phyloP scores from a whole-genome alignment of 2,797 vertebrate species.

The Kryptopterus vitreolus region DNA sequence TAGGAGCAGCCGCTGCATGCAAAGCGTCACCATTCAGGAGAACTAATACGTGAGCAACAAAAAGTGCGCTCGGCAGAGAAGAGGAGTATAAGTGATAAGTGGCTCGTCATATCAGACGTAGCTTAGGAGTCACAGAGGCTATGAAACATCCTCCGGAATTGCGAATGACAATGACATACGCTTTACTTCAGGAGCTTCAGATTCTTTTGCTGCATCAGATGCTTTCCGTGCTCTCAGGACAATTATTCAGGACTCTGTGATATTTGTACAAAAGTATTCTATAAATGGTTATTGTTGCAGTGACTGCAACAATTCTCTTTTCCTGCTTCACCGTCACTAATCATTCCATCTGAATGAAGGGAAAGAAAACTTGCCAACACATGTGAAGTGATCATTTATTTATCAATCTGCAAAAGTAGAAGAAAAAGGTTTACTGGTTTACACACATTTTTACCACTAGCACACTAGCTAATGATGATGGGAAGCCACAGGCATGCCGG shows the following conservation, averaged over 20 bases:
- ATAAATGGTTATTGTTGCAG: not conserved
- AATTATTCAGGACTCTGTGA: not conserved
- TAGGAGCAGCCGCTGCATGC: not conserved
- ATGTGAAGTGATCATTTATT: too few species aligned
- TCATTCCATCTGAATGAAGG: not conserved
- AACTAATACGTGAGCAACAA: not conserved
- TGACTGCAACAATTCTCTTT: not conserved
- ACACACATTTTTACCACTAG: not conserved
- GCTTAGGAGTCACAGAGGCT: not conserved
- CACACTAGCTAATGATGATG: not conserved
- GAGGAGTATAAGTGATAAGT: not conserved
- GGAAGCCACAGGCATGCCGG: not conserved
- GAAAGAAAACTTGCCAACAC: not conserved
- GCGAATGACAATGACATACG: not conserved
- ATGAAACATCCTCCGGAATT: not conserved
- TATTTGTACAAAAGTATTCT: not conserved
- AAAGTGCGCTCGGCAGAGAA: not conserved
- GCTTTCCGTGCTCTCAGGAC: not conserved
- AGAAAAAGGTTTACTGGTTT: too few species aligned
- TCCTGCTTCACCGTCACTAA: not conserved
- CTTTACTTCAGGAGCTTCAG: conserved; percentile 14
- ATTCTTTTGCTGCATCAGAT: not conserved
- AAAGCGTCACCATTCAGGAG: not conserved
- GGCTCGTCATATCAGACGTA: not conserved
- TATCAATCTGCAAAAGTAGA: too few species aligned